phyloP scores from a whole-genome alignment of 2,797 vertebrate genomes.

The Gallinago nigripennis region DNA sequence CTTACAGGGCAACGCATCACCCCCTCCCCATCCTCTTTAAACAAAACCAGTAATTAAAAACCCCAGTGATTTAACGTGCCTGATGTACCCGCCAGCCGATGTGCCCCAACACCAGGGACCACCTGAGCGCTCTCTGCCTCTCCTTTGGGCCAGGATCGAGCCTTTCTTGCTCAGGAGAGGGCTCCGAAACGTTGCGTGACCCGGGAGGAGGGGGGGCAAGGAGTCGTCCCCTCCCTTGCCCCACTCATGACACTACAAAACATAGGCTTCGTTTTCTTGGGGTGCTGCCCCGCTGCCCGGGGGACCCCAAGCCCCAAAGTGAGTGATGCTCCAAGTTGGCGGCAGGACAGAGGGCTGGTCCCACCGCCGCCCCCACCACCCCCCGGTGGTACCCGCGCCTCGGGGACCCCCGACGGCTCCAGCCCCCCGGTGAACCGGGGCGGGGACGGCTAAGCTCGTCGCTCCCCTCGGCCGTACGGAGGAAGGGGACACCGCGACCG shows the following conservation, averaged over 20 bases:
- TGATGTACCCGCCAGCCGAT: not conserved
- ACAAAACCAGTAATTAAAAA: not conserved
- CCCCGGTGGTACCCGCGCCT: not conserved
- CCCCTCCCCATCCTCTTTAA: not conserved
- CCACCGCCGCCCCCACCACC: not conserved
- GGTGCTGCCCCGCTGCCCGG: not conserved
- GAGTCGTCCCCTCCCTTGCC: not conserved
- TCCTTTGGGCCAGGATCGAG: not conserved
- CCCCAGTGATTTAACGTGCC: accelerated
- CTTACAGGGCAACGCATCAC: not conserved
- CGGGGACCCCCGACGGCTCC: not conserved
- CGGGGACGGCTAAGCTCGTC: accelerated
- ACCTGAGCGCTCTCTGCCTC: too few species aligned
- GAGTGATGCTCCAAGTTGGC: not conserved
- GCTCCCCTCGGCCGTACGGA: not conserved
- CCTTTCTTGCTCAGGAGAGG: not conserved
- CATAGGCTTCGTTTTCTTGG: not conserved
- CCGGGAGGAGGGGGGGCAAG: not conserved
- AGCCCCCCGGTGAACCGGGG: not conserved
- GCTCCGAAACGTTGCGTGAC: not conserved
- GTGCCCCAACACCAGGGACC: not conserved
- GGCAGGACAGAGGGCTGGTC: not conserved
- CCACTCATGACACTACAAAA: not conserved
- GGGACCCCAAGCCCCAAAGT: too few species aligned
- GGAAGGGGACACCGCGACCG: too few species aligned